Evolutionary conservation across 2,113 vertebrate species (phyloP).

Genomic region (Anser cygnoides): DNA sequence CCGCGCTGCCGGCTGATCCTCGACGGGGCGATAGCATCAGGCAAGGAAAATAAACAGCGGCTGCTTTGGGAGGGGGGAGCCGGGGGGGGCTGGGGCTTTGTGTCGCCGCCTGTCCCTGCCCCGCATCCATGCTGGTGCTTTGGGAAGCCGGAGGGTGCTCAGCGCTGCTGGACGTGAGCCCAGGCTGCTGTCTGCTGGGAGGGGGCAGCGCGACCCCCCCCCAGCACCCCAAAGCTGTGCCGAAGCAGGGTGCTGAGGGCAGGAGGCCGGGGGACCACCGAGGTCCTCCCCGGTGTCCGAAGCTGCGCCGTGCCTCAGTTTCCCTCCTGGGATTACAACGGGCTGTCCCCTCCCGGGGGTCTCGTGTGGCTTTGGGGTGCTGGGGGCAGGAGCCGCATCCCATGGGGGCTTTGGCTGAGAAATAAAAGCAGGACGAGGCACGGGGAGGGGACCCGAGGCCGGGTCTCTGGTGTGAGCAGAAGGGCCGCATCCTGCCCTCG

Average conservation of each 20-base stretch:
- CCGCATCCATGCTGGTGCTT: not conserved
- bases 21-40: accelerated
- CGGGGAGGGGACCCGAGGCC: not conserved
- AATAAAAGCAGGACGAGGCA: not conserved
- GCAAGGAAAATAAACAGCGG: not conserved
- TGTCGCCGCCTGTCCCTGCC: too few relatives aligned
- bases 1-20: accelerated
- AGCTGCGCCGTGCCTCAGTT: not conserved
- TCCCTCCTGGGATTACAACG: not conserved
- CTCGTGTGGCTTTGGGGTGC: not conserved
- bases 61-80: not conserved
- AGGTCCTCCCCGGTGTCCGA: not conserved
- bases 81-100: not conserved
- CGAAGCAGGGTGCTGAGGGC: not conserved
- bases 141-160: not conserved
- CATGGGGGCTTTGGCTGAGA: not conserved
- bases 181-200: not conserved
- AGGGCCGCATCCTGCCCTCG: not conserved
- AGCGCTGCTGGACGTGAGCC: not conserved
- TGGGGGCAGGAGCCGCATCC: not conserved
- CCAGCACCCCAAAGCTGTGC: not conserved
- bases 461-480: not conserved
- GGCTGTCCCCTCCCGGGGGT: not conserved
- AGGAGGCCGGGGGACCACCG: not conserved
- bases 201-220: not conserved